These are phyloP conservation scores for Yoshiicerus persimilis DNA, from an alignment of 1,140 invertebrate genomes.

Conservation along the genomic window DNA sequence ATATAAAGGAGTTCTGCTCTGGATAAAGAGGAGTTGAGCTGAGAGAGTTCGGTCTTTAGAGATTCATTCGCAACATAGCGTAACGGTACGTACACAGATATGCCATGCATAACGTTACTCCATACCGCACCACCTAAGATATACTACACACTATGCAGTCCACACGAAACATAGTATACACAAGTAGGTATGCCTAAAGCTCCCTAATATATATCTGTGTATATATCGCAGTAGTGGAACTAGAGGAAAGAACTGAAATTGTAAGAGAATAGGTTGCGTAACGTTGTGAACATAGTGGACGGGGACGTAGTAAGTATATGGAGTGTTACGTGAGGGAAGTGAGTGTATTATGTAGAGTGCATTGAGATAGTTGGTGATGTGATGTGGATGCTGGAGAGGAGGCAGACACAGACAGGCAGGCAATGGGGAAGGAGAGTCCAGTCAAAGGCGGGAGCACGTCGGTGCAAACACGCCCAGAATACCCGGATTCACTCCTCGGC, in stretches of 20 bases:
- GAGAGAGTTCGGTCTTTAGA: background rate
- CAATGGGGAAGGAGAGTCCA: conserved; percentile 28
- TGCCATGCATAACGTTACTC: background rate
- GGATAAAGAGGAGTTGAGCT: background rate
- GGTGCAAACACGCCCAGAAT: conserved; percentile 39
- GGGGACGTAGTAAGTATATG: background rate
- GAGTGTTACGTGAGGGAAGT: background rate
- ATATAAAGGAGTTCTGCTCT: conserved; percentile 11
- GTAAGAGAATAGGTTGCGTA: too few relatives aligned
- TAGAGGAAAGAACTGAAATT: too few relatives aligned
- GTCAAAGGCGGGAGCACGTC: conserved; percentile 33
- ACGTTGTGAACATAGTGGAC: background rate
- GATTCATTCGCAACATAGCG: background rate
- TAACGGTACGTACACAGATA: background rate
- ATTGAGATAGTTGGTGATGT: background rate
- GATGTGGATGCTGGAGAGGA: background rate
- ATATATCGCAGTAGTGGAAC: too few relatives aligned
- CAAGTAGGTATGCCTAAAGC: too few relatives aligned
- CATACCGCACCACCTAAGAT: background rate
- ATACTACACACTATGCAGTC: background rate
- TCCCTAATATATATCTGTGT: too few relatives aligned
- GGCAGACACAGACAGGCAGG: background rate
- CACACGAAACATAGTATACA: too few relatives aligned
- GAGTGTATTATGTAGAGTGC: background rate
- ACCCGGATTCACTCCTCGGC: conserved; percentile 25